Conservation (phyloP, 2,888 invertebrate species). For the Stenodera caucasica region DNA sequence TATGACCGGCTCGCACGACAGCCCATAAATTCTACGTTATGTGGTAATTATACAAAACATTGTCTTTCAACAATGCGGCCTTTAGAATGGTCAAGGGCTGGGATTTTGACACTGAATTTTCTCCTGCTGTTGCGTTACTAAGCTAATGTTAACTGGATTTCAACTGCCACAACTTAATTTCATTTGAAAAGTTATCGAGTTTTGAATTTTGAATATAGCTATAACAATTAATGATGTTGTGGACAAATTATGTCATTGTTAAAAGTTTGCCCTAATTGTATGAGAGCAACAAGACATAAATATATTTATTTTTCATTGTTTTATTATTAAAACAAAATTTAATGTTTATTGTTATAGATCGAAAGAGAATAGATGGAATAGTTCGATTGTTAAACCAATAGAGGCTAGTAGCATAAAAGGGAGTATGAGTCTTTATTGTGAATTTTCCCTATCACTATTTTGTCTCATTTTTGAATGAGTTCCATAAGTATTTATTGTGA, state of each 20-base stretch:
- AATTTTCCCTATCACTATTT: too few species aligned
- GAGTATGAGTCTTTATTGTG: too few species aligned
- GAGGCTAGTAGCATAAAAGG: too few species aligned
- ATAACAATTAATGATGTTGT: neutral
- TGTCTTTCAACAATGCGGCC: slow-evolving; percentile 48
- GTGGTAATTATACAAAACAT: slow-evolving; percentile 51
- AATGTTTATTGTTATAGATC: too few species aligned
- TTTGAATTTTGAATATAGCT: neutral
- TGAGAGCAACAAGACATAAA: neutral
- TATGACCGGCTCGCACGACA: slow-evolving; percentile 40
- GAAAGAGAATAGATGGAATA: too few species aligned
- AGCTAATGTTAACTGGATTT: slow-evolving; percentile 16
- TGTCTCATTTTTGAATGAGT: too few species aligned
- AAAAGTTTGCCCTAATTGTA: neutral
- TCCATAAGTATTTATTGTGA: too few species aligned
- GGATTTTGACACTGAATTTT: slow-evolving; percentile 16
- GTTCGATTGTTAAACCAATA: too few species aligned
- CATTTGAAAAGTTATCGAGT: neutral
- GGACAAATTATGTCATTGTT: neutral
- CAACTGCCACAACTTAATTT: slow-evolving; percentile 17
- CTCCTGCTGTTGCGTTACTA: slow-evolving; percentile 13
- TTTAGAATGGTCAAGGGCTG: slow-evolving; percentile 35
- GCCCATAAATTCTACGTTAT: slow-evolving; percentile 50
- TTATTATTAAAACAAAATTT: too few species aligned
- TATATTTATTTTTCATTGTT: too few species aligned